Conservation (phyloP, 1,140 invertebrate genomes). For the Neelides sp. region DNA sequence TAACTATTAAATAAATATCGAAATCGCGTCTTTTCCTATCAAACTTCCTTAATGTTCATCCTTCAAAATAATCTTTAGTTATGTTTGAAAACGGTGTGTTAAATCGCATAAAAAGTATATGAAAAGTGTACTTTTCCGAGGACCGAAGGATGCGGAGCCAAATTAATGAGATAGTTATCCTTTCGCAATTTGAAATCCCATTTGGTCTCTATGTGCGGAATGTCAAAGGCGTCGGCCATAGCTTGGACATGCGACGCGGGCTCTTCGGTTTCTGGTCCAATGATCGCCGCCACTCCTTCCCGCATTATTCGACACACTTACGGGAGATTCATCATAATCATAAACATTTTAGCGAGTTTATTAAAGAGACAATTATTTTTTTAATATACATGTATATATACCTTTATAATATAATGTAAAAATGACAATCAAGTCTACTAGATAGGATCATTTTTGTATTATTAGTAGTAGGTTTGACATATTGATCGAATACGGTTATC, state of each 20-base stretch:
- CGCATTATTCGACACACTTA: constrained; percentile 76
- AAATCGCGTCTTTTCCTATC: not conserved
- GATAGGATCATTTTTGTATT: no score
- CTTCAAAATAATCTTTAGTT: no score
- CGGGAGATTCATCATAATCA: no score
- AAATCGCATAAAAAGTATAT: not conserved
- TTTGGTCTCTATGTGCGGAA: constrained; percentile 79
- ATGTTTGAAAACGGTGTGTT: not conserved
- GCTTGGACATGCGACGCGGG: constrained; percentile 88
- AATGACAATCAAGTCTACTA: no score
- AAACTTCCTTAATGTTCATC: no score
- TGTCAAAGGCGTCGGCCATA: constrained; percentile 88
- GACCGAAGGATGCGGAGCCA: constrained; percentile 80
- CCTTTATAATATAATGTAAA: no score
- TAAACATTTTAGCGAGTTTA: no score
- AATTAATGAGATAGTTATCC: constrained; percentile 80
- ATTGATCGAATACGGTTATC: no score
- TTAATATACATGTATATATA: no score
- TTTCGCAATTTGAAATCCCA: constrained; percentile 78
- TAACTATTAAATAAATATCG: constrained; percentile 12
- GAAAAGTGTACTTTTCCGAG: constrained; percentile 60
- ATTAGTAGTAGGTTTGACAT: no score
- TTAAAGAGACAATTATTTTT: no score
- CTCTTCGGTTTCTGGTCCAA: constrained; percentile 78
- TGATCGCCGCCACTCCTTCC: constrained; percentile 76